phyloP scores from a whole-genome alignment of 1,140 invertebrate species.

The Trachelipus rathkii region DNA sequence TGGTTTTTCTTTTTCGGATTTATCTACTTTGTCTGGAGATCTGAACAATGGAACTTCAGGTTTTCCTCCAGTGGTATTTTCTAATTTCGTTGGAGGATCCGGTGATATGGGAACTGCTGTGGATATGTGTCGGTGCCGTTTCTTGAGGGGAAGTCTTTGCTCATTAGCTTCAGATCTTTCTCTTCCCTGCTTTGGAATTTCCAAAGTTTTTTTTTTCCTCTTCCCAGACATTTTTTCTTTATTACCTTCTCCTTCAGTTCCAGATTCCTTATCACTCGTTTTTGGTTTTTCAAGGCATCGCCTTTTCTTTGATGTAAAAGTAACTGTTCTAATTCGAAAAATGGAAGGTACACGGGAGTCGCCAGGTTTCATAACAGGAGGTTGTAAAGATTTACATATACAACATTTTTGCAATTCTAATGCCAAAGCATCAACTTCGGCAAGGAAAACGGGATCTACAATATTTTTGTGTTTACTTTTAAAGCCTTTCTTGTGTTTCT shows the following conservation, averaged over 20 bases:
- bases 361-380: slow-evolving; percentile 45
- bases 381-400: slow-evolving; percentile 47
- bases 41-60: background rate
- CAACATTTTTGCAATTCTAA: slow-evolving; percentile 69
- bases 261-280: slow-evolving; percentile 51
- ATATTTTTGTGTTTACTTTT: slow-evolving; percentile 55
- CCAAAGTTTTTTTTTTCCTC: slow-evolving; percentile 47
- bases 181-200: slow-evolving; percentile 46
- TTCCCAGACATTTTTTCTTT: slow-evolving; percentile 52
- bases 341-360: slow-evolving; percentile 52
- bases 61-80: background rate
- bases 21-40: background rate
- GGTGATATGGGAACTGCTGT: slow-evolving; percentile 49
- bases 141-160: slow-evolving; percentile 85
- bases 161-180: slow-evolving; percentile 48
- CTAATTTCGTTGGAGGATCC: background rate
- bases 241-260: slow-evolving; percentile 47
- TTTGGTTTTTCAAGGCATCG: slow-evolving; percentile 52
- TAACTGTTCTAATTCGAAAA: slow-evolving; percentile 49
- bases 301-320: slow-evolving; percentile 49
- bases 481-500: slow-evolving; percentile 42
- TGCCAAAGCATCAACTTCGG: slow-evolving; percentile 73
- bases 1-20: background rate
- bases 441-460: slow-evolving; percentile 71
- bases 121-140: slow-evolving; percentile 76